Percentiles rank a stretch among this genome's conserved stretches.
phyloP scores from a whole-genome alignment of 2,888 invertebrate genomes.

The Allophyes oxyacanthae region DNA sequence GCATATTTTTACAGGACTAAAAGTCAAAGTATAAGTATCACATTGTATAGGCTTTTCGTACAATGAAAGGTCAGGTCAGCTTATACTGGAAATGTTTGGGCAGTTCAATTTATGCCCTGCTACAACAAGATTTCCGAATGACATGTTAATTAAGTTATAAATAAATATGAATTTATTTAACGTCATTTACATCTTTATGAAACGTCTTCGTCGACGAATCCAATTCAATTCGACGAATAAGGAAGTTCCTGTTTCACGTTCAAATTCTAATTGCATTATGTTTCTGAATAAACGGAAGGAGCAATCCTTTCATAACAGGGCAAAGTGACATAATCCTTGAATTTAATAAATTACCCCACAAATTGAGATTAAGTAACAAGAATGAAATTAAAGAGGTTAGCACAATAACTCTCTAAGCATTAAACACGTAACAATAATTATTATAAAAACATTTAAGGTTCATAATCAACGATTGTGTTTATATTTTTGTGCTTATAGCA shows the following conservation, averaged over 20 bases:
- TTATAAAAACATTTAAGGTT: too few species aligned
- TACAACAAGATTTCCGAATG: too few species aligned
- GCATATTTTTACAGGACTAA: too few species aligned
- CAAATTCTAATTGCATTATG: slow-evolving; percentile 49
- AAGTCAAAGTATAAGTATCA: too few species aligned
- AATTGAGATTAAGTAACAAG: slow-evolving; percentile 47
- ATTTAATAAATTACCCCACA: slow-evolving; percentile 47
- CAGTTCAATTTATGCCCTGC: too few species aligned
- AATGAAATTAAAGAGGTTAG: slow-evolving; percentile 43
- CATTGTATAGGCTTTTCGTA: too few species aligned
- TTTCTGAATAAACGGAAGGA: slow-evolving; percentile 32
- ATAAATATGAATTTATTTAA: slow-evolving; percentile 39
- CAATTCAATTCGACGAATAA: slow-evolving; percentile 36
- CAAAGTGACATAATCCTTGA: slow-evolving; percentile 48
- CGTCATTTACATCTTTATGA: slow-evolving; percentile 30
- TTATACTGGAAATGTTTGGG: too few species aligned
- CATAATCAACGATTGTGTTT: too few species aligned
- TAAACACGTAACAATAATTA: slow-evolving; percentile 8
- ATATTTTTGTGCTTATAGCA: too few species aligned
- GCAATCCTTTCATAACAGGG: slow-evolving; percentile 36
- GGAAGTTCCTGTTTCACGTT: slow-evolving; percentile 34
- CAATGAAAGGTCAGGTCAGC: too few species aligned
- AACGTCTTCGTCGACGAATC: slow-evolving; percentile 31
- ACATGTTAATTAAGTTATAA: too few species aligned
- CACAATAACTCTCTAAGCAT: slow-evolving; percentile 34